These are phyloP conservation scores for Phoeniculus purpureus DNA, from an alignment of 2,797 vertebrate species.

Conservation along the genomic window DNA sequence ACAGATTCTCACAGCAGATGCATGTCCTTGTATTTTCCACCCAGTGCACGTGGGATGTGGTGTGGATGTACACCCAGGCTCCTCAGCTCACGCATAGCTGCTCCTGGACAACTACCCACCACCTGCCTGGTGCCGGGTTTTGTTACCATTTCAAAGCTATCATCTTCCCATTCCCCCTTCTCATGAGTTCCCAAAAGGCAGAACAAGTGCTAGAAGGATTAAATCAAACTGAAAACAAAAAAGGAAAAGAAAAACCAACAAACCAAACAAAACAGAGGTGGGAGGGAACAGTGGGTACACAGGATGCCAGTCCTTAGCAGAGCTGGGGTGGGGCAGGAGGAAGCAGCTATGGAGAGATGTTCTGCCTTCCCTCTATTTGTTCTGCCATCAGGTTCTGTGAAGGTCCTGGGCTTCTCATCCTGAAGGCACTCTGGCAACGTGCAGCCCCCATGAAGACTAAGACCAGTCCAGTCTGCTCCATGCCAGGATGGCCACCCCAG, in stretches of 20 bases:
- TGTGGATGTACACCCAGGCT: neutral
- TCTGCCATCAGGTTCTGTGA: neutral
- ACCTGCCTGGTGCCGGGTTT: constrained; percentile 9
- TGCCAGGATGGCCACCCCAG: constrained; percentile 37
- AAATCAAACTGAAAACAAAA: constrained; percentile 41
- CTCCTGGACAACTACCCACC: constrained; percentile 28
- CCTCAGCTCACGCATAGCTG: neutral
- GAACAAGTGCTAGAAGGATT: constrained; percentile 63
- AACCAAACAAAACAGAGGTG: neutral
- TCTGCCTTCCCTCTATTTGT: constrained; percentile 18
- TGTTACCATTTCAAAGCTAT: constrained; percentile 15
- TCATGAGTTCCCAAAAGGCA: constrained; percentile 48
- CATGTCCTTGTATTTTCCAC: neutral
- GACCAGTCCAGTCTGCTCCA: neutral
- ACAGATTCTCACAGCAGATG: neutral
- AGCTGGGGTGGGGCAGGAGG: neutral
- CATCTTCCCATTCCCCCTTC: constrained; percentile 56
- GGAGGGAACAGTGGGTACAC: neutral
- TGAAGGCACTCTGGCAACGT: constrained; percentile 23
- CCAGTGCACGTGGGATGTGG: neutral
- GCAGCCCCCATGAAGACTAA: constrained; percentile 48
- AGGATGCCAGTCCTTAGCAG: neutral
- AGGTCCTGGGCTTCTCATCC: constrained; percentile 45
- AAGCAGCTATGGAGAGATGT: constrained; percentile 63
- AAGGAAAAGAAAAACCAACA: neutral